A percentile compares a stretch with the other conserved stretches of the same genome.
Evolutionary conservation across 1,140 invertebrate species (phyloP).

Genomic region (Pseudomyrmex sp.): DNA sequence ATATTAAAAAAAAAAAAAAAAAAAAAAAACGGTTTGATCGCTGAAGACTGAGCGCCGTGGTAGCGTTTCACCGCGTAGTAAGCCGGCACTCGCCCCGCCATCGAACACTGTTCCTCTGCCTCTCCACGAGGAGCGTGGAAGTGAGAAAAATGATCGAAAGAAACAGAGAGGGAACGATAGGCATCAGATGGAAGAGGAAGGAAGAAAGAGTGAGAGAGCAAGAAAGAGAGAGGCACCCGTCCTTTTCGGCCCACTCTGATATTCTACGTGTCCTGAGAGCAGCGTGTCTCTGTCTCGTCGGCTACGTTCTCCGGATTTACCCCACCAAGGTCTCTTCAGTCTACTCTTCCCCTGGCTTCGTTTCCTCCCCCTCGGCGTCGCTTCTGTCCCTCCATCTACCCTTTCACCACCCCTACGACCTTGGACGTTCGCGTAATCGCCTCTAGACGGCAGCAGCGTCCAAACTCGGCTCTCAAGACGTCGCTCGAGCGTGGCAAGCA

Average conservation of each 20-base stretch:
- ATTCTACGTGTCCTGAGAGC: slow-evolving; percentile 77
- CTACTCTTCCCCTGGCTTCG: slow-evolving; percentile 47
- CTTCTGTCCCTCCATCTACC: slow-evolving; percentile 31
- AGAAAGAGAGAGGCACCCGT: slow-evolving; percentile 67
- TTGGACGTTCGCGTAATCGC: slow-evolving; percentile 65
- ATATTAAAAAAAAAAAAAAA: slow-evolving; percentile 20
- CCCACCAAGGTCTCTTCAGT: slow-evolving; percentile 64
- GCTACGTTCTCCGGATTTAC: slow-evolving; percentile 69
- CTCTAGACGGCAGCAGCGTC: slow-evolving; percentile 74
- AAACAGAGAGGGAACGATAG: slow-evolving; percentile 44
- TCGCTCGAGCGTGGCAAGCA: slow-evolving; percentile 68
- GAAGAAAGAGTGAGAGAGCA: slow-evolving; percentile 16
- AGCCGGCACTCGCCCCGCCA: slow-evolving; percentile 78
- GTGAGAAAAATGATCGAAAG: slow-evolving; percentile 60
- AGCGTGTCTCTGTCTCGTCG: slow-evolving; percentile 72
- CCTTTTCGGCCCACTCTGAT: slow-evolving; percentile 78
- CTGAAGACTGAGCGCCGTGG: slow-evolving; percentile 76
- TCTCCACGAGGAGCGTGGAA: slow-evolving; percentile 63
- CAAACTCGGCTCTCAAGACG: slow-evolving; percentile 66
- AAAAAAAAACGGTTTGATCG: slow-evolving; percentile 72
- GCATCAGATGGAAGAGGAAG: neutral
- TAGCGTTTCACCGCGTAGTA: slow-evolving; percentile 75
- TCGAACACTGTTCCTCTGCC: slow-evolving; percentile 68
- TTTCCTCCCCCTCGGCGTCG: slow-evolving; percentile 32
- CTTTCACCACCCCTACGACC: slow-evolving; percentile 34